These are phyloP conservation scores for Bibio marci DNA, from an alignment of 2,888 invertebrate species.

Conservation along the genomic window DNA sequence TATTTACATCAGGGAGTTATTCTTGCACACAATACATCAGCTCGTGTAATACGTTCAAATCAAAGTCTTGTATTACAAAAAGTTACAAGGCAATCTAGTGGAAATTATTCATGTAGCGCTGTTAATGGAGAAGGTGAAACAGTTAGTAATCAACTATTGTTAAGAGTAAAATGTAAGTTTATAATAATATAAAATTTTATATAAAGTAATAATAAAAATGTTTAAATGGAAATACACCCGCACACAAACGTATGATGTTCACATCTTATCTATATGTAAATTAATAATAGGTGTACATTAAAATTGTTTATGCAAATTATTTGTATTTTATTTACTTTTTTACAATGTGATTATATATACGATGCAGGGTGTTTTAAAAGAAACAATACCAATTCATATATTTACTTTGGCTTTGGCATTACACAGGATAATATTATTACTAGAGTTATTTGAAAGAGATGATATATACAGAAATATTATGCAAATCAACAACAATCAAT, in stretches of 20 bases:
- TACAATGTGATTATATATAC: too few relatives aligned
- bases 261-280: neutral
- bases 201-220: neutral
- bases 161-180: slow-evolving; percentile 82
- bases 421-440: too few relatives aligned
- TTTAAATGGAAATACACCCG: neutral
- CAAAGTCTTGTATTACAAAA: slow-evolving; percentile 82
- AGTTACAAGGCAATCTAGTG: slow-evolving; percentile 71
- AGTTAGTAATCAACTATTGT: slow-evolving; percentile 66
- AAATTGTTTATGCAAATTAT: slow-evolving; percentile 7
- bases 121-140: slow-evolving; percentile 79
- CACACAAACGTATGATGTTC: neutral
- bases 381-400: too few relatives aligned
- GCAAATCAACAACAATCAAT: too few relatives aligned
- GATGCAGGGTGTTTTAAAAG: too few relatives aligned
- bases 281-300: slow-evolving; percentile 1
- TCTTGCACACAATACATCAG: slow-evolving; percentile 70
- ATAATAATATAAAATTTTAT: too few relatives aligned
- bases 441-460: too few relatives aligned
- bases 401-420: too few relatives aligned
- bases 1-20: slow-evolving; percentile 46
- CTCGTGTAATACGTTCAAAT: slow-evolving; percentile 77
- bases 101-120: slow-evolving; percentile 75
- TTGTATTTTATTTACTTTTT: slow-evolving; percentile 7
- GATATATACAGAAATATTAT: too few relatives aligned